phyloP scores from a whole-genome alignment of 2,113 vertebrate genomes.

The Myxocyprinus asiaticus region DNA sequence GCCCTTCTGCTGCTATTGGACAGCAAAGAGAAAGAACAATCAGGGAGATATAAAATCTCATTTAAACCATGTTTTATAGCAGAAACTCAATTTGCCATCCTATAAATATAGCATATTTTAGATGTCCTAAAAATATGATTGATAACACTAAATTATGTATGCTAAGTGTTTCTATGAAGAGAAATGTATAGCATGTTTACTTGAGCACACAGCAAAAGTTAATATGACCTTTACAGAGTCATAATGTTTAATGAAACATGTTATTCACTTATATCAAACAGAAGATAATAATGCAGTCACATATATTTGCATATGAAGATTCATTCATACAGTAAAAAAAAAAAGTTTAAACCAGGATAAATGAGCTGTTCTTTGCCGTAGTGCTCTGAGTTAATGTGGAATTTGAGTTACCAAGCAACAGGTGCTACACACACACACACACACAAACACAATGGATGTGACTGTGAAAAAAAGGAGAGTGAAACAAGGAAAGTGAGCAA shows the following conservation, averaged over 20 bases:
- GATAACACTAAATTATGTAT: neutral
- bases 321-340: neutral
- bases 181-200: neutral
- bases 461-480: neutral
- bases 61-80: neutral
- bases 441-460: neutral
- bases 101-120: neutral
- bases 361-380: neutral
- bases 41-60: neutral
- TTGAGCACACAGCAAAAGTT: no score
- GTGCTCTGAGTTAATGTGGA: constrained; percentile 12
- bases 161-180: constrained; percentile 20
- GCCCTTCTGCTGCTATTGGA: neutral
- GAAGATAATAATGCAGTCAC: neutral
- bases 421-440: constrained; percentile 2
- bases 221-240: no score
- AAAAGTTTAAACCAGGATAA: neutral
- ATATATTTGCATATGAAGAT: no score
- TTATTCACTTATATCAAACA: neutral
- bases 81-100: neutral
- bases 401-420: constrained; percentile 44
- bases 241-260: no score
- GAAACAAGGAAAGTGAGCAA: neutral
- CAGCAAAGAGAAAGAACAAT: neutral
- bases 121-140: neutral